A percentile compares a stretch with the other conserved stretches of the same genome.
These are phyloP conservation scores for Halcyon malimbica DNA, from an alignment of 2,113 vertebrate genomes.

Conservation along the genomic window DNA sequence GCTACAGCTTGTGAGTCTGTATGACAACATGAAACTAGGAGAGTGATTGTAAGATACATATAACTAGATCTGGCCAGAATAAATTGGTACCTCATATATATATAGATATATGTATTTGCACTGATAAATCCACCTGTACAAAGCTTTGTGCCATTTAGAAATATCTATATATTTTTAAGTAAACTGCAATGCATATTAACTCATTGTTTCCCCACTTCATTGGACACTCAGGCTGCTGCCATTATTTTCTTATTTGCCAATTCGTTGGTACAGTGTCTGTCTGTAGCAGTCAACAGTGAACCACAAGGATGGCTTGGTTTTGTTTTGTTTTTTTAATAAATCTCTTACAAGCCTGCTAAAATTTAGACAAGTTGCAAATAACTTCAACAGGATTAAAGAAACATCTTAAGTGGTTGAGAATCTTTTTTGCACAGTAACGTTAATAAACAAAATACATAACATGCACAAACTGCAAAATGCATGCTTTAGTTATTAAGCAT, in stretches of 20 bases:
- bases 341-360: constrained; percentile 40
- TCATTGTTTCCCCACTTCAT: background rate
- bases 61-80: constrained; percentile 64
- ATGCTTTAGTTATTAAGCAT: constrained; percentile 75
- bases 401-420: constrained; percentile 1
- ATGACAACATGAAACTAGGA: constrained; percentile 32
- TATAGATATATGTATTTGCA: constrained; percentile 69
- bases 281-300: background rate
- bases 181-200: background rate
- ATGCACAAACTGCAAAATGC: constrained; percentile 61
- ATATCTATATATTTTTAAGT: constrained; percentile 26
- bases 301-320: background rate
- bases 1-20: background rate
- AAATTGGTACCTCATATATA: constrained; percentile 73
- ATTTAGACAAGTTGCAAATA: constrained; percentile 41
- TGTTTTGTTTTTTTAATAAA: background rate
- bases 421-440: constrained; percentile 49
- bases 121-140: constrained; percentile 66
- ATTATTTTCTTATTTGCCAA: constrained; percentile 29
- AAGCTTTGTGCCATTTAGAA: constrained; percentile 64
- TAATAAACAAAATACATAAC: constrained; percentile 17
- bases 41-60: constrained; percentile 32
- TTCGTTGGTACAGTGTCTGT: background rate
- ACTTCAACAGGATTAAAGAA: constrained; percentile 16
- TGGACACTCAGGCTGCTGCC: constrained; percentile 51